These are phyloP conservation scores for Papilio helenus DNA, from an alignment of 1,140 invertebrate species.

Conservation along the genomic window DNA sequence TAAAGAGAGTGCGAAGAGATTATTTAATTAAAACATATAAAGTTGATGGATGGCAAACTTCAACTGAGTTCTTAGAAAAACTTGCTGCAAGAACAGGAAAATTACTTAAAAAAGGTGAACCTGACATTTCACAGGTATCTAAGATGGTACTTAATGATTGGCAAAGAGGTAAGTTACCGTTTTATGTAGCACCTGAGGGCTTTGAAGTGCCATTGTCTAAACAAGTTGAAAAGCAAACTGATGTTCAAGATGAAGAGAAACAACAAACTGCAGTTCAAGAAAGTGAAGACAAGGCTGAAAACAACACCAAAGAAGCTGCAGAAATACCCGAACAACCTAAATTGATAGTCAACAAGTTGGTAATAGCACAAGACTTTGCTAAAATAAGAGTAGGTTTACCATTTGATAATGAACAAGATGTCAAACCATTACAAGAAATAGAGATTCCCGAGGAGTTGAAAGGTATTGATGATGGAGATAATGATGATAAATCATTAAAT, in stretches of 20 bases:
- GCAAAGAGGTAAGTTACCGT: conserved; percentile 98
- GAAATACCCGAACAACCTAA: conserved; percentile 55
- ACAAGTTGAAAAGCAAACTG: conserved; percentile 42
- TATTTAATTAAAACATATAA: conserved; percentile 97
- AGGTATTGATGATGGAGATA: conserved; percentile 74
- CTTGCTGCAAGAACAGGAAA: conserved; percentile 94
- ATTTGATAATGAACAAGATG: conserved; percentile 88
- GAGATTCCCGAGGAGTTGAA: conserved; percentile 83
- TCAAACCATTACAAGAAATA: conserved; percentile 84
- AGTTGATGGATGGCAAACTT: conserved; percentile 90
- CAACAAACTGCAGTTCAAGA: conserved; percentile 33
- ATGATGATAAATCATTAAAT: conserved; percentile 61
- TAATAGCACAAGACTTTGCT: conserved; percentile 89
- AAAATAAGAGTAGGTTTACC: conserved; percentile 90
- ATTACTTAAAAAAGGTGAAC: conserved; percentile 97
- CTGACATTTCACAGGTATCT: conserved; percentile 93
- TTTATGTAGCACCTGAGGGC: conserved; percentile 93
- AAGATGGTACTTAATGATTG: conserved; percentile 99
- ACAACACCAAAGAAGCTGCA: conserved; percentile 42
- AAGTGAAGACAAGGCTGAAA: conserved; percentile 40
- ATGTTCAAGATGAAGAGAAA: conserved; percentile 44
- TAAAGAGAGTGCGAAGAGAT: conserved; percentile 94
- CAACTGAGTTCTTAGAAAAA: conserved; percentile 96
- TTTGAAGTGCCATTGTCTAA: conserved; percentile 86
- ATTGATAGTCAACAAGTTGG: conserved; percentile 75